Conservation (phyloP, 2,797 vertebrate species). For the Ibycter americanus region DNA sequence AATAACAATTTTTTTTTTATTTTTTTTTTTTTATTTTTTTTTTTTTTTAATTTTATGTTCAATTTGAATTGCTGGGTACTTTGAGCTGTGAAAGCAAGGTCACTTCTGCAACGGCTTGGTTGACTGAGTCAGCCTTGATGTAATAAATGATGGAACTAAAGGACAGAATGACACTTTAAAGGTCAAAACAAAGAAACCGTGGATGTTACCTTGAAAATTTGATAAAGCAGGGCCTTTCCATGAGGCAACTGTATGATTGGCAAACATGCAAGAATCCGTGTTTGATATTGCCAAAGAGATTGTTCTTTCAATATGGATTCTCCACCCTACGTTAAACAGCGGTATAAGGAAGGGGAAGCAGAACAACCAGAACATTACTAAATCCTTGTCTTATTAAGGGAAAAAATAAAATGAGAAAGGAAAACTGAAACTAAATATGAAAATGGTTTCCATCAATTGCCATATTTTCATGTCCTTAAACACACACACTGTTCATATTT, state of each 20-base stretch:
- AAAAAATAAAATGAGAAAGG: neutral
- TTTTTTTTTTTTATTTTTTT: neutral
- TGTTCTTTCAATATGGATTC: neutral
- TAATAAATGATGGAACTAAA: neutral
- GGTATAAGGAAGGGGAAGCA: neutral
- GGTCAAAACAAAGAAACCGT: neutral
- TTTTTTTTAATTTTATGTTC: neutral
- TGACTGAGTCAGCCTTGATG: neutral
- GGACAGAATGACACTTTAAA: neutral
- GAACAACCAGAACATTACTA: neutral
- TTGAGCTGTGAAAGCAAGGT: neutral
- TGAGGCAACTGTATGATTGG: neutral
- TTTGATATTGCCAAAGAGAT: neutral
- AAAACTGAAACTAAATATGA: neutral
- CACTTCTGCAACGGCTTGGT: neutral
- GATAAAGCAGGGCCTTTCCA: neutral
- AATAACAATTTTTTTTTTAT: accelerated
- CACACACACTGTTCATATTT: neutral
- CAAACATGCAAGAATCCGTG: neutral
- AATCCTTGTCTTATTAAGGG: neutral
- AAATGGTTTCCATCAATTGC: neutral
- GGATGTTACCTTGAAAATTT: neutral
- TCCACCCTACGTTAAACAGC: neutral
- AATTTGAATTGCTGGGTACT: neutral
- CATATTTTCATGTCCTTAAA: neutral